Percentiles rank a stretch among this genome's conserved stretches.
phyloP scores from a whole-genome alignment of 2,797 vertebrate species.

The Lacerta viridis region DNA sequence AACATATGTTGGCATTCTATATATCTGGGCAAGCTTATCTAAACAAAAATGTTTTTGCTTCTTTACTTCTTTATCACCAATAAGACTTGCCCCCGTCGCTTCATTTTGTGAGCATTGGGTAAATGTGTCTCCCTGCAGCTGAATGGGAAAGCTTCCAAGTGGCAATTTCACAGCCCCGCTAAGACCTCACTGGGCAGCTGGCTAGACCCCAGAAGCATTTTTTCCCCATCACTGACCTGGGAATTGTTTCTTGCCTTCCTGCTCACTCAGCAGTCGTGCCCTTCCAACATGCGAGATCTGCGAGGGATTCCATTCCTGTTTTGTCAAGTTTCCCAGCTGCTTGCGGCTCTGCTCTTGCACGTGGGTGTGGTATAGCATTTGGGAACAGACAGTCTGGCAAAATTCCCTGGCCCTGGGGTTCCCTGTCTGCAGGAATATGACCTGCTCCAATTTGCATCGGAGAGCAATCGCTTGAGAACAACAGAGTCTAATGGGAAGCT shows the following conservation, averaged over 20 bases:
- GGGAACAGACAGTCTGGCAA: constrained; percentile 23
- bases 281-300: neutral
- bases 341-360: constrained; percentile 21
- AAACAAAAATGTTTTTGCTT: neutral
- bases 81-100: neutral
- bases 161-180: constrained; percentile 44
- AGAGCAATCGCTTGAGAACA: neutral
- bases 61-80: neutral
- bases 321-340: constrained; percentile 36
- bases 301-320: neutral
- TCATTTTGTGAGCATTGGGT: neutral
- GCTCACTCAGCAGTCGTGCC: constrained; percentile 11
- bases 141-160: constrained; percentile 62
- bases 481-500: neutral
- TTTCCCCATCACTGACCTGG: constrained; percentile 30
- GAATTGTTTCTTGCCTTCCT: constrained; percentile 44
- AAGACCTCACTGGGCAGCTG: constrained; percentile 39
- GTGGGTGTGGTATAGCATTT: neutral
- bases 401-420: constrained; percentile 39
- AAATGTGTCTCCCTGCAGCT: neutral
- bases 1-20: too few species aligned
- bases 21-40: too few species aligned
- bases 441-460: neutral
- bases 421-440: neutral
- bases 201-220: fast-evolving